Conservation (phyloP, 2,888 invertebrate species). For the Eilema griseolum region DNA sequence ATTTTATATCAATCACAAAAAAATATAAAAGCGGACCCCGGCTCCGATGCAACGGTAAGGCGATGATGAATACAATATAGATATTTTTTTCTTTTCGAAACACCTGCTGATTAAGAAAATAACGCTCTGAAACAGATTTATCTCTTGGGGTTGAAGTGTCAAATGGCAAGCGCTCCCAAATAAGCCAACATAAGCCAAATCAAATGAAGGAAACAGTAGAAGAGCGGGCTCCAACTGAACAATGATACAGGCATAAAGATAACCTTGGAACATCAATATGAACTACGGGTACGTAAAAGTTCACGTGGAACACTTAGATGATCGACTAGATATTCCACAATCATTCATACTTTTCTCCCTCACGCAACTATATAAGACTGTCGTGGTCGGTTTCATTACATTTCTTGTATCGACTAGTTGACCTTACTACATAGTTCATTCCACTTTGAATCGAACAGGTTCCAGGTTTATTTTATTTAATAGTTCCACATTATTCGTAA, state of each 20-base stretch:
- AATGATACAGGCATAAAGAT: background rate
- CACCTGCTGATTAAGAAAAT: too few species aligned
- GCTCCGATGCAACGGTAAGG: too few species aligned
- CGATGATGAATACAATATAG: background rate
- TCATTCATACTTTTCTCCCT: too few species aligned
- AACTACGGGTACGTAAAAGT: too few species aligned
- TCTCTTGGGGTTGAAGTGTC: background rate
- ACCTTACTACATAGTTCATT: background rate
- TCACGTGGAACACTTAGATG: too few species aligned
- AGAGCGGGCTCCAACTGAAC: background rate
- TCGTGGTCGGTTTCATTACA: too few species aligned
- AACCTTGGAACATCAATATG: too few species aligned
- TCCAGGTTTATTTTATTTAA: background rate
- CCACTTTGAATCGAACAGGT: conserved; percentile 2
- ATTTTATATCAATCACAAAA: conserved; percentile 3
- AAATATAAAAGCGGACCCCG: background rate
- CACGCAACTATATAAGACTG: too few species aligned
- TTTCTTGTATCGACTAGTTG: background rate
- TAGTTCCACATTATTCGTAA: background rate
- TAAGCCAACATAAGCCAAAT: background rate
- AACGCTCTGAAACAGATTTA: too few species aligned
- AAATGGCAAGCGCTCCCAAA: background rate
- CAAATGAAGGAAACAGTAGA: background rate
- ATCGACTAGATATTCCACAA: too few species aligned
- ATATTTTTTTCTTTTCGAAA: too few species aligned